Evolutionary conservation across 2,888 invertebrate genomes (phyloP).

Genomic region (Danaus chrysippus): DNA sequence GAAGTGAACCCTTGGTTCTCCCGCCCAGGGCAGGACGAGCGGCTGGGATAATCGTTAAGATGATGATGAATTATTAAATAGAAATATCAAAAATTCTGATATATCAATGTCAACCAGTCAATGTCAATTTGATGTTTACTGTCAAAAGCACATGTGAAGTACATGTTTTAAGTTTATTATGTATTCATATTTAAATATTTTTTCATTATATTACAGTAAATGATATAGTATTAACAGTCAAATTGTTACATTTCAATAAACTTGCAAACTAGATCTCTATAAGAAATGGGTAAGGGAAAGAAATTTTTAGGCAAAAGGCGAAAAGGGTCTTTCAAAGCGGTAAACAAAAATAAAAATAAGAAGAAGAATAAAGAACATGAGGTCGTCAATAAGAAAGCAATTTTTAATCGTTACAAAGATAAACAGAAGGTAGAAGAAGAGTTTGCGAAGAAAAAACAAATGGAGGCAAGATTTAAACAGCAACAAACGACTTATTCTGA

Average conservation of each 20-base stretch:
- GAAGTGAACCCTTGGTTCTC: too few relatives aligned
- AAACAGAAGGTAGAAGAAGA: constrained; percentile 72
- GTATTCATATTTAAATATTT: too few relatives aligned
- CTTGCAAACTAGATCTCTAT: neutral
- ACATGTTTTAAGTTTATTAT: constrained; percentile 2
- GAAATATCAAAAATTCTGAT: neutral
- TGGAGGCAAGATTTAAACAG: constrained; percentile 57
- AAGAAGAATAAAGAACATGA: constrained; percentile 49
- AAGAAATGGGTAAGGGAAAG: constrained; percentile 53
- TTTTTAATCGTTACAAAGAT: constrained; percentile 73
- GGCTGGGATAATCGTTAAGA: too few relatives aligned
- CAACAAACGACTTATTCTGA: constrained; percentile 63
- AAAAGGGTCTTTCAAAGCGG: constrained; percentile 43
- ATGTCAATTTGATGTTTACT: neutral
- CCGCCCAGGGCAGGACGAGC: too few relatives aligned
- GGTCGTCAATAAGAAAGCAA: constrained; percentile 60
- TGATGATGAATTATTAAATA: constrained; percentile 12
- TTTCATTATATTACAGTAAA: too few relatives aligned
- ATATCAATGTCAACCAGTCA: neutral
- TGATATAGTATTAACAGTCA: neutral
- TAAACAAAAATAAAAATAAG: constrained; percentile 53
- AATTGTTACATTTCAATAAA: neutral
- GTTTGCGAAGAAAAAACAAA: constrained; percentile 57
- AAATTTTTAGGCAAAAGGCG: constrained; percentile 48
- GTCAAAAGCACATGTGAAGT: constrained; percentile 8